Conservation (phyloP, 2,888 invertebrate genomes). For the Hypolimnas misippus region DNA sequence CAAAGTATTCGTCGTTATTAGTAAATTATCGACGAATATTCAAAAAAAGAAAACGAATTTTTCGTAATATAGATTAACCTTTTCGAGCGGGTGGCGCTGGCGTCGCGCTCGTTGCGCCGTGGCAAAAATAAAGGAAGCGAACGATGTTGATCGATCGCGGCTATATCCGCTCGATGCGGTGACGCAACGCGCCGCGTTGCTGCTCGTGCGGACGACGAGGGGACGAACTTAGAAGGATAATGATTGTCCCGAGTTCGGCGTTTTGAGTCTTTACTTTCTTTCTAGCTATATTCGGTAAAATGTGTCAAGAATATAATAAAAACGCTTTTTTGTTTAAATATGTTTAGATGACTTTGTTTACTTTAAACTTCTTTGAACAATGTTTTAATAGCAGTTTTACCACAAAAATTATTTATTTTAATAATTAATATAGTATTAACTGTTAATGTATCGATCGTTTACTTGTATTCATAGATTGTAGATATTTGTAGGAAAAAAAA, state of each 20-base stretch:
- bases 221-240: neutral
- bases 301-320: too few relatives aligned
- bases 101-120: constrained; percentile 36
- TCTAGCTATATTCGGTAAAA: neutral
- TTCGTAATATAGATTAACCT: constrained; percentile 23
- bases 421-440: too few relatives aligned
- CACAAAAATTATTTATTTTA: too few relatives aligned
- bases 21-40: neutral
- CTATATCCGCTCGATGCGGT: constrained; percentile 66
- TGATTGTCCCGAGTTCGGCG: neutral
- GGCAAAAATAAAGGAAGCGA: constrained; percentile 62
- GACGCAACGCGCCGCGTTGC: constrained; percentile 57
- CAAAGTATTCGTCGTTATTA: too few relatives aligned
- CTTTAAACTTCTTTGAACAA: too few relatives aligned
- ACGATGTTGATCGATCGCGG: constrained; percentile 63
- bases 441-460: too few relatives aligned
- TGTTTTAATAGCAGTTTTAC: too few relatives aligned
- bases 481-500: too few relatives aligned
- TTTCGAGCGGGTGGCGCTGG: constrained; percentile 31
- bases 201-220: constrained; percentile 6
- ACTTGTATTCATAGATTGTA: too few relatives aligned
- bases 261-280: neutral
- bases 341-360: too few relatives aligned
- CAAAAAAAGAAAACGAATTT: neutral
- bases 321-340: too few relatives aligned